These are phyloP conservation scores for Hippocampus kuda DNA, from an alignment of 2,797 vertebrate species.

Conservation along the genomic window DNA sequence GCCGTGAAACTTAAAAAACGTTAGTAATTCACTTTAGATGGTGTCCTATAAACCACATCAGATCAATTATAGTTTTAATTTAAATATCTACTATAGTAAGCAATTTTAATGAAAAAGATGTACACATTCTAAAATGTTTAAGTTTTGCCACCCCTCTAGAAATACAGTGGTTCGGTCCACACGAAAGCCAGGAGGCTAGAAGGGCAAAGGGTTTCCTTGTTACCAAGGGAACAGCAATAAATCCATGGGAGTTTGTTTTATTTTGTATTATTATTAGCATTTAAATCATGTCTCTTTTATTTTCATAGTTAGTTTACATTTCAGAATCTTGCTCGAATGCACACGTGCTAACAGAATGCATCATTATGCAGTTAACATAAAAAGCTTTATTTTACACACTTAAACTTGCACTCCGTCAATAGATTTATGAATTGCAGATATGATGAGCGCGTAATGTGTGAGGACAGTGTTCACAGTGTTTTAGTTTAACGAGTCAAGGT, in stretches of 20 bases:
- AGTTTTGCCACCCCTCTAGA: constrained; percentile 17
- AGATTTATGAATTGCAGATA: background rate
- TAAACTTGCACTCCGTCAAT: background rate
- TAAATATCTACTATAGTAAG: accelerated
- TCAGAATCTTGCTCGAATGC: constrained; percentile 21
- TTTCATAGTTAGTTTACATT: background rate
- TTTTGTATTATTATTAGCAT: constrained; percentile 17
- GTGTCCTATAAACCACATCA: accelerated
- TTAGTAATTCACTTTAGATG: accelerated
- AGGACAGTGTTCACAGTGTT: constrained; percentile 4
- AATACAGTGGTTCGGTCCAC: constrained; percentile 54
- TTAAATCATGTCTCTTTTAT: background rate
- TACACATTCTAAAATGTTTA: background rate
- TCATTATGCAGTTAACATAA: background rate
- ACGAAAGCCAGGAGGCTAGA: constrained; percentile 63
- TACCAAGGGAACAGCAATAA: constrained; percentile 70
- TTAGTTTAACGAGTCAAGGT: constrained; percentile 35
- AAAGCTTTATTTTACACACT: background rate
- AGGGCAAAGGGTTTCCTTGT: constrained; percentile 70
- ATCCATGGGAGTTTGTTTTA: constrained; percentile 30
- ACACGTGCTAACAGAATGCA: constrained; percentile 1
- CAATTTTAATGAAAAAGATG: accelerated
- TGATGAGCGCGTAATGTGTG: background rate
- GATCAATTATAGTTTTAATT: accelerated
- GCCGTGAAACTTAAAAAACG: background rate